Evolutionary conservation across 2,888 invertebrate genomes (phyloP), one percentile per base, ranked within the genome.

Genomic region (Anarsia innoxiella): DNA sequence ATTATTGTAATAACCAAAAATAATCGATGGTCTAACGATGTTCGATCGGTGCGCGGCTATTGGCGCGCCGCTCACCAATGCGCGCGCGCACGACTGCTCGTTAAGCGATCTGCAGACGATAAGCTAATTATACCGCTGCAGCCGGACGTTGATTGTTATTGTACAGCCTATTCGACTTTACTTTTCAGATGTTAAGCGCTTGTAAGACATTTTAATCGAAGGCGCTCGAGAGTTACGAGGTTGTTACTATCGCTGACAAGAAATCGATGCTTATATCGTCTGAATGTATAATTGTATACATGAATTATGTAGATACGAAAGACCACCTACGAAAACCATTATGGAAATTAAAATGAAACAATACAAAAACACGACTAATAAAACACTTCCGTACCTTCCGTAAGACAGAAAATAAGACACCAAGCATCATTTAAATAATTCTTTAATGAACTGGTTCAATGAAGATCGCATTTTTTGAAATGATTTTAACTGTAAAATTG

Each of bases 1-100:
- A 83, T 84, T 83, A 84, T 84, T 83, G 75, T 84, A 83, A 83
- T 84, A 79, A 84, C 72, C 68, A 70, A 82, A 83, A 82, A 82
- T 71, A 80, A 80, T 80, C 70, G 73, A 76, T 76, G 58, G 51
- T 70, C 68, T 69, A 74, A 74, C 72, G 67, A 75, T 63, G 66
- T 60, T 53, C 58, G 69, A 66, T 68, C 58, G 35, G 11, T 33
- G 70, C 53, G 42, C 64, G 56, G 65, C 67, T 59, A 84, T 83
- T 84, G 84, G 84, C 60, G 64, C 64, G 61, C 56, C 53, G 58
- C 57, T 62, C 66, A 57, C 84, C 84, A 83, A 83, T 84, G 75
- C 79, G 74, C 75, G 65, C 52, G 72, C 78, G 72, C 78, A 67
- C 66, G 66, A 67, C 46, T 55, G 49, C 45, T 65, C 63, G 65